Percentiles rank a stretch among this genome's conserved stretches.
Evolutionary conservation across 1,140 invertebrate species (phyloP).

Genomic region (Teleogryllus occipitalis): DNA sequence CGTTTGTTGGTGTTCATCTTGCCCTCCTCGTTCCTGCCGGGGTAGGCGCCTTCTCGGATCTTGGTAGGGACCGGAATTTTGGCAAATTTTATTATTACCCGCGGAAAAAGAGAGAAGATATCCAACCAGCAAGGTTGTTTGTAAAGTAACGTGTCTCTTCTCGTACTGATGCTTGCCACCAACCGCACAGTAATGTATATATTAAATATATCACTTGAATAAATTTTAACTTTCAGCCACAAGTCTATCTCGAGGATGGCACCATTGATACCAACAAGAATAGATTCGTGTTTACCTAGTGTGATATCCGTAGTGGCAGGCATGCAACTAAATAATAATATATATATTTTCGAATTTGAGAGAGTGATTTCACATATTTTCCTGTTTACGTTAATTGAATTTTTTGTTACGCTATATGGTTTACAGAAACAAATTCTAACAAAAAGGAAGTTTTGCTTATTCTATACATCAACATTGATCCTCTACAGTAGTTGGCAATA

Average conservation of each 20-base stretch:
- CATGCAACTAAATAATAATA: background rate
- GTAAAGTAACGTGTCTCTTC: background rate
- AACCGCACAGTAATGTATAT: conserved; percentile 11
- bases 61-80: conserved; percentile 52
- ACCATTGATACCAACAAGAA: background rate
- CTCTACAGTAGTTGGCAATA: background rate
- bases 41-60: conserved; percentile 44
- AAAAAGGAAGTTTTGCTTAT: no score
- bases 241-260: conserved; percentile 16
- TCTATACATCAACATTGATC: no score
- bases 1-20: conserved; percentile 42
- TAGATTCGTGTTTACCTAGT: background rate
- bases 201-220: conserved; percentile 12
- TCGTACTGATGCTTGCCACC: conserved; percentile 7
- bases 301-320: background rate
- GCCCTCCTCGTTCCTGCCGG: conserved; percentile 40
- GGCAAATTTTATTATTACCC: conserved; percentile 36
- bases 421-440: no score
- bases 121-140: conserved; percentile 15
- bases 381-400: no score
- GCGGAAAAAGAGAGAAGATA: conserved; percentile 14
- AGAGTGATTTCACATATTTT: background rate
- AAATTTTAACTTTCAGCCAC: conserved; percentile 16
- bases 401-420: no score
- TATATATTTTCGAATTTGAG: background rate